phyloP scores from a whole-genome alignment of 2,797 vertebrate species.

The Pyrocephalus nanus region DNA sequence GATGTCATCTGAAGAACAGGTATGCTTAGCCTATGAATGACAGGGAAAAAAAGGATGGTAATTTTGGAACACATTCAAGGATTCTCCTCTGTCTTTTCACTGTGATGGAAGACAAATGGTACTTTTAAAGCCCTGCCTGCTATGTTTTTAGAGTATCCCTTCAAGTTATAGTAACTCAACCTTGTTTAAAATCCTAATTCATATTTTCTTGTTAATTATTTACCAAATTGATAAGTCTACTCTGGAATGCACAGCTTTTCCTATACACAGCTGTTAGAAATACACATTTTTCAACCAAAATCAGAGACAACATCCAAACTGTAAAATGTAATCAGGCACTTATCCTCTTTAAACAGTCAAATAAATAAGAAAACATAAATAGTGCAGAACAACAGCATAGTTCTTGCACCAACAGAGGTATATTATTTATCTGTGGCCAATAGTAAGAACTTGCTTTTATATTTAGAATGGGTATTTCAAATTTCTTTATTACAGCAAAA shows the following conservation, averaged over 20 bases:
- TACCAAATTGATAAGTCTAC: not conserved
- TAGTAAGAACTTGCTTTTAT: not conserved
- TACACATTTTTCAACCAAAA: not conserved
- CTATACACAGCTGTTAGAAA: not conserved
- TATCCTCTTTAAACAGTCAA: slow-evolving; percentile 8
- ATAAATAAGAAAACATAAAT: slow-evolving; percentile 57
- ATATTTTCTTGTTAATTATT: not conserved
- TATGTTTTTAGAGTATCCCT: not conserved
- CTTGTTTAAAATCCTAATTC: not conserved
- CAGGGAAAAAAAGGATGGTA: not conserved
- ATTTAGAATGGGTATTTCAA: slow-evolving; percentile 11
- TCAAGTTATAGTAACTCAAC: not conserved
- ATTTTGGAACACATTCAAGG: not conserved
- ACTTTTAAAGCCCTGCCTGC: not conserved
- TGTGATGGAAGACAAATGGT: not conserved
- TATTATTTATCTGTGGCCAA: not conserved
- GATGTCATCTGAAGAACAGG: not conserved
- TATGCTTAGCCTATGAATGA: not conserved
- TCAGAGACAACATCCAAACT: not conserved
- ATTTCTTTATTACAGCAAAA: not conserved
- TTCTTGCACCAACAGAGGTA: not conserved
- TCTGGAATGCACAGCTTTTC: not conserved
- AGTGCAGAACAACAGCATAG: not conserved
- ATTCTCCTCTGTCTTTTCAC: not conserved
- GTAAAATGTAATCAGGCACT: not conserved